These are phyloP conservation scores for Epinotia brunnichana DNA, from an alignment of 2,888 invertebrate genomes.

Conservation along the genomic window DNA sequence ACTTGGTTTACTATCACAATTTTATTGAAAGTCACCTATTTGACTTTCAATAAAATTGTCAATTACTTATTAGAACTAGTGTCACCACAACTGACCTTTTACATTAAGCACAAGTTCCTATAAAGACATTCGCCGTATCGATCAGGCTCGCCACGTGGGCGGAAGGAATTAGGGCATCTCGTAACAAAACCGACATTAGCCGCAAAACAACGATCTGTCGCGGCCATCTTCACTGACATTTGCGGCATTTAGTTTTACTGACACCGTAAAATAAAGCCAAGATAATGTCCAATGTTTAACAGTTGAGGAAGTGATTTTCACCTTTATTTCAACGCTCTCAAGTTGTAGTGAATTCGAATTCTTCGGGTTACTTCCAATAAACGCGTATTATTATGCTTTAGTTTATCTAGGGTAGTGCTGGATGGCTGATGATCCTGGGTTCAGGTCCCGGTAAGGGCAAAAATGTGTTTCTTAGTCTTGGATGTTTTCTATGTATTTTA, in stretches of 20 bases:
- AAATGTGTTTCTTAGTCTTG: too few species aligned
- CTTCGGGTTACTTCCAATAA: too few species aligned
- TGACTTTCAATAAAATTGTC: too few species aligned
- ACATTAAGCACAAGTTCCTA: constrained; percentile 9
- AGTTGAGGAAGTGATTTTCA: not conserved
- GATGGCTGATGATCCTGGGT: too few species aligned
- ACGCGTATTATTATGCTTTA: too few species aligned
- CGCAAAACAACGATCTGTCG: not conserved
- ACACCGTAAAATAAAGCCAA: not conserved
- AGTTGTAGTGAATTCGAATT: too few species aligned
- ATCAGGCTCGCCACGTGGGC: constrained; percentile 26
- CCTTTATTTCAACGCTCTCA: too few species aligned
- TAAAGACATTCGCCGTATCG: constrained; percentile 18
- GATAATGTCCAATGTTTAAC: not conserved
- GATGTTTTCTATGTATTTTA: too few species aligned
- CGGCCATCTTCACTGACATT: not conserved
- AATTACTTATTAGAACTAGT: not conserved
- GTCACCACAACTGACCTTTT: constrained; percentile 11
- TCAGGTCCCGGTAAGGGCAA: too few species aligned
- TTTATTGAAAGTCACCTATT: too few species aligned
- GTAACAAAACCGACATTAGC: constrained; percentile 2
- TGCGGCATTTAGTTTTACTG: not conserved
- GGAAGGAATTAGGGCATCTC: constrained; percentile 19
- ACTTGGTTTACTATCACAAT: too few species aligned
- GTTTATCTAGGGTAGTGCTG: too few species aligned